A percentile compares a stretch with the other conserved stretches of the same genome.
These are phyloP conservation scores for Macrochelys suwanniensis DNA, from an alignment of 2,797 vertebrate species.

Conservation along the genomic window DNA sequence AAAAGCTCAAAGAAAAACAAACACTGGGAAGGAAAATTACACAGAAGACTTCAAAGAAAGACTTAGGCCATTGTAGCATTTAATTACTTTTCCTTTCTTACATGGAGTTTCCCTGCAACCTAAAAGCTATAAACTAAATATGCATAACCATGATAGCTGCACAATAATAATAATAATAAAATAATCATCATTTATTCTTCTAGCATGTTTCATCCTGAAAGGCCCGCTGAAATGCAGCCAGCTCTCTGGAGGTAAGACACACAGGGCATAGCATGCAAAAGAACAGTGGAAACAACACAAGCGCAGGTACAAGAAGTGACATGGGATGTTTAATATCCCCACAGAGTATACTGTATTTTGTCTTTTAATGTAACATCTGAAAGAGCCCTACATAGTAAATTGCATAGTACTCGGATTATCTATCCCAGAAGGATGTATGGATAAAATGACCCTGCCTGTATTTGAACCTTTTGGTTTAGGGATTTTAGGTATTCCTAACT, in stretches of 20 bases:
- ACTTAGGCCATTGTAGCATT: conserved; percentile 20
- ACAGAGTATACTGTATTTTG: neutral
- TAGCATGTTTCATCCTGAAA: neutral
- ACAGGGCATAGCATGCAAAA: neutral
- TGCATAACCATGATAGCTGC: neutral
- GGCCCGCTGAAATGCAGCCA: neutral
- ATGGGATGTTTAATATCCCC: rapidly evolving
- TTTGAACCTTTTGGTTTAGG: neutral
- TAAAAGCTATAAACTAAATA: conserved; percentile 25
- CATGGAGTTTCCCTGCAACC: conserved; percentile 10
- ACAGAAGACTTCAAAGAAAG: conserved; percentile 2
- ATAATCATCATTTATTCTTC: neutral
- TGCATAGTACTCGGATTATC: neutral
- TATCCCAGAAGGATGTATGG: neutral
- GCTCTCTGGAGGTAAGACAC: conserved; percentile 2
- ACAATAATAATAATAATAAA: conserved; percentile 38
- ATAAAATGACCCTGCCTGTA: neutral
- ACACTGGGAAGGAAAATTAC: neutral
- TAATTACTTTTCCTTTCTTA: conserved; percentile 20
- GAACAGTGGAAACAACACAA: neutral
- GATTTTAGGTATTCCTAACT: neutral
- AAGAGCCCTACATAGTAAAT: neutral
- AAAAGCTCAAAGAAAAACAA: conserved; percentile 26
- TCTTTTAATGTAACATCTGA: neutral
- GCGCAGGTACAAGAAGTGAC: neutral